Conservation (phyloP, 2,797 vertebrate genomes). For the Helostoma temminkii region DNA sequence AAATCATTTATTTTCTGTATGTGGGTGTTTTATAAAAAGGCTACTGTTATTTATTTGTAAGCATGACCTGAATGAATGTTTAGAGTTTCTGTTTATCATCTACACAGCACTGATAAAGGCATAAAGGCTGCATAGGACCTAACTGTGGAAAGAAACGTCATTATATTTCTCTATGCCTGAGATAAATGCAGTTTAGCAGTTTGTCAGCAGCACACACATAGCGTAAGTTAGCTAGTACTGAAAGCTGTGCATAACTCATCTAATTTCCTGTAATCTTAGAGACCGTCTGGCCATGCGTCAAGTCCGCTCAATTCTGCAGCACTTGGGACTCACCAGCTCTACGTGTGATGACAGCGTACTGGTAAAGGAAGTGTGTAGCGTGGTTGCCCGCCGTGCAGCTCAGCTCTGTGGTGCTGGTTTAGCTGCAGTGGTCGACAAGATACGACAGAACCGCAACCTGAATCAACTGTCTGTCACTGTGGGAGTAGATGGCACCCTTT, state of each 20-base stretch:
- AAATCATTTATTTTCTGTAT: neutral
- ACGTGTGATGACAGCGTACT: slow-evolving; percentile 97
- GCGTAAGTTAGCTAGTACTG: neutral
- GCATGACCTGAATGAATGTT: neutral
- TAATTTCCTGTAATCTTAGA: slow-evolving; percentile 68
- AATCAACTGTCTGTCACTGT: slow-evolving; percentile 90
- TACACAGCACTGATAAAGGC: neutral
- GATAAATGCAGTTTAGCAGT: too few relatives aligned
- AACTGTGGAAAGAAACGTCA: neutral
- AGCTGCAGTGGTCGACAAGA: slow-evolving; percentile 95
- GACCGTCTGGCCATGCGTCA: slow-evolving; percentile 96
- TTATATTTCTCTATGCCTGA: too few relatives aligned
- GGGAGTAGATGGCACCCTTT: slow-evolving; percentile 96
- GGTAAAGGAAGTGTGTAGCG: slow-evolving; percentile 95
- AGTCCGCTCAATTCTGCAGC: slow-evolving; percentile 94
- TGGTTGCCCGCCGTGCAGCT: slow-evolving; percentile 90
- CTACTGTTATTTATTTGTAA: neutral
- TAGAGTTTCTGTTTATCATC: neutral
- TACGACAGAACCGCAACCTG: slow-evolving; percentile 90
- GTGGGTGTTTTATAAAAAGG: neutral
- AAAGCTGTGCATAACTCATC: neutral
- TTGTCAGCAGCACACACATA: neutral
- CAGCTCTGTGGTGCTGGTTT: slow-evolving; percentile 95
- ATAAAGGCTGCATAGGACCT: neutral
- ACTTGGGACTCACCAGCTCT: slow-evolving; percentile 91